These are phyloP conservation scores for Bombus impatiens DNA, from an alignment of 1,140 invertebrate genomes.

Conservation along the genomic window DNA sequence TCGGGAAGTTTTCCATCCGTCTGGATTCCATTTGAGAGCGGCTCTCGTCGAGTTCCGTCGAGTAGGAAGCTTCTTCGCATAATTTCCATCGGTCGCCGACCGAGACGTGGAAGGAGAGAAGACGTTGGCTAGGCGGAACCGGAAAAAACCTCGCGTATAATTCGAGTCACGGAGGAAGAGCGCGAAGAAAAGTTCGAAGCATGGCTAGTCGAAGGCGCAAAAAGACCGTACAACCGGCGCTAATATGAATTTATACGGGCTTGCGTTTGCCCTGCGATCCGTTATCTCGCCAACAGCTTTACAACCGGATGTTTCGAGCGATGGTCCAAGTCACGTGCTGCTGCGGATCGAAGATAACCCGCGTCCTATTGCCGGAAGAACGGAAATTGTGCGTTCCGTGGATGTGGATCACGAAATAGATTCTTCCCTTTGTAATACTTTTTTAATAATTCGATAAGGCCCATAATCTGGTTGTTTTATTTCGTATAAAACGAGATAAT, in stretches of 20 bases:
- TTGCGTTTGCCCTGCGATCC: not conserved
- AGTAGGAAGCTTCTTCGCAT: constrained; percentile 47
- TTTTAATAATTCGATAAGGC: not conserved
- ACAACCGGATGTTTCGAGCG: constrained; percentile 23
- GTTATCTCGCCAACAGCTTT: constrained; percentile 48
- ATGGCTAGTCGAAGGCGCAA: not conserved
- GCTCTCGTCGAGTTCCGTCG: constrained; percentile 13
- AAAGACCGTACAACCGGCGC: constrained; percentile 19
- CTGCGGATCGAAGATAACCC: constrained; percentile 56
- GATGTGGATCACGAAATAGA: not conserved
- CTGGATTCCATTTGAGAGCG: constrained; percentile 25
- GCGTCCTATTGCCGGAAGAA: constrained; percentile 22
- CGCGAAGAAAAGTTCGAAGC: constrained; percentile 3
- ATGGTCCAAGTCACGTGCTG: constrained; percentile 54
- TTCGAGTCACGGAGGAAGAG: constrained; percentile 22
- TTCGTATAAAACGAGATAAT: not conserved
- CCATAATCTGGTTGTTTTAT: no score
- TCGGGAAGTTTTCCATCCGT: constrained; percentile 38
- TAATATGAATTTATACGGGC: constrained; percentile 52
- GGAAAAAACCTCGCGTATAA: constrained; percentile 6
- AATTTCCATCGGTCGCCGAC: constrained; percentile 42
- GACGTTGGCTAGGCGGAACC: not conserved
- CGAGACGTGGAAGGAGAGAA: not conserved
- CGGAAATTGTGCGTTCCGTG: constrained; percentile 53
- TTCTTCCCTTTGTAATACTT: not conserved